Percentiles rank a stretch among this genome's conserved stretches.
Evolutionary conservation across 2,797 vertebrate genomes (phyloP).

Genomic region (Protonibea diacanthus): DNA sequence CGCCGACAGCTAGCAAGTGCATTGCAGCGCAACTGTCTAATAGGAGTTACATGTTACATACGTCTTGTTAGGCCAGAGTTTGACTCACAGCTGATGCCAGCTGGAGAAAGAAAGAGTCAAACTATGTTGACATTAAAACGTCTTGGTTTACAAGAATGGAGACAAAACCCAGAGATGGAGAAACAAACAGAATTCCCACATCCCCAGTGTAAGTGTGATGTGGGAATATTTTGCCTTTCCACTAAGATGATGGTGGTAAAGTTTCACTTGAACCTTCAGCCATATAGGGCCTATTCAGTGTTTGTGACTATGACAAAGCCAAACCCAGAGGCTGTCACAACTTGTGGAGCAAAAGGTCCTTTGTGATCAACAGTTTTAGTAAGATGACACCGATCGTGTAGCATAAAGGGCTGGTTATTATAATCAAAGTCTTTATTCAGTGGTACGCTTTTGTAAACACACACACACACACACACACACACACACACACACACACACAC

Average conservation of each 20-base stretch:
- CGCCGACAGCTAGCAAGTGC: conserved; percentile 2
- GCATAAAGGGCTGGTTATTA: conserved; percentile 23
- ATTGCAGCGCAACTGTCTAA: not conserved
- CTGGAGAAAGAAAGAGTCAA: not conserved
- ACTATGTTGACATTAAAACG: conserved; percentile 11
- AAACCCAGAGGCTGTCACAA: conserved; percentile 27
- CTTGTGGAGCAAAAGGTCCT: conserved; percentile 9
- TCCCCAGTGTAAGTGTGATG: not conserved
- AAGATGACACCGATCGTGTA: conserved; percentile 44
- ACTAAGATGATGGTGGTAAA: not conserved
- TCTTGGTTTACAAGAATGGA: conserved; percentile 1
- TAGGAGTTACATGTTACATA: not conserved
- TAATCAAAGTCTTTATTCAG: conserved; percentile 30
- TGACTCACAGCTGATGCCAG: conserved; percentile 8
- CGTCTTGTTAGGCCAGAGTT: not conserved
- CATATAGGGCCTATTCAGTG: conserved; percentile 14
- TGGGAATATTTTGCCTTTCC: conserved; percentile 4
- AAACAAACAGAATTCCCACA: not conserved
- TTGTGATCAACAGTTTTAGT: conserved; percentile 40
- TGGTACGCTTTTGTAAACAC: conserved; percentile 33
- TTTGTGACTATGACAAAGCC: conserved; percentile 27
- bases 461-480: conserved; percentile 13
- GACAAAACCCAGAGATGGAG: not conserved
- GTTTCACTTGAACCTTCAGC: conserved; percentile 25
- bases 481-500: conserved; percentile 31